A percentile compares a stretch with the other conserved stretches of the same genome.
These are phyloP conservation scores for Xenotilapia caudafasciata DNA, from an alignment of 2,113 vertebrate genomes.

Conservation along the genomic window DNA sequence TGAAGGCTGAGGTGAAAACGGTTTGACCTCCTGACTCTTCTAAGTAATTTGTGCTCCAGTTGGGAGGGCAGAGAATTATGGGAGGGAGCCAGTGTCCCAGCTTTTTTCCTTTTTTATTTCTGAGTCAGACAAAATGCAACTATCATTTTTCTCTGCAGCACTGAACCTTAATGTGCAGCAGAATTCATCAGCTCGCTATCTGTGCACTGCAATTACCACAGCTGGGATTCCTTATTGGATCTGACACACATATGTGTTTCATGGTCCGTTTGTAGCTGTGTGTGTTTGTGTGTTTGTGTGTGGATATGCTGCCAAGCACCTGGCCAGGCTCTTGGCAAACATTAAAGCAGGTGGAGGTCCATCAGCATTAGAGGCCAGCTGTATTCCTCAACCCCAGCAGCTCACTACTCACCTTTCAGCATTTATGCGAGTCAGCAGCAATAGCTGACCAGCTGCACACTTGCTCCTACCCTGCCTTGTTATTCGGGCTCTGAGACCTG, in stretches of 20 bases:
- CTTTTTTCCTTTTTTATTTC: neutral
- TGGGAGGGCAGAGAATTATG: neutral
- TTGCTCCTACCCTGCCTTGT: slow-evolving; percentile 11
- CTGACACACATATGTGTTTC: slow-evolving; percentile 26
- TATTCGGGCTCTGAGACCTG: neutral
- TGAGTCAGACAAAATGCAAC: neutral
- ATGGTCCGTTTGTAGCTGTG: neutral
- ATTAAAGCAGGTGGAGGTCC: slow-evolving; percentile 45
- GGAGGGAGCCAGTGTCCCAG: neutral
- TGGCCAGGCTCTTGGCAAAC: slow-evolving; percentile 35
- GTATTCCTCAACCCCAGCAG: slow-evolving; percentile 48
- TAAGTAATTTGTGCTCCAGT: neutral
- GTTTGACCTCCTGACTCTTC: neutral
- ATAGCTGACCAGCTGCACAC: slow-evolving; percentile 38
- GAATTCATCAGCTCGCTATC: slow-evolving; percentile 9
- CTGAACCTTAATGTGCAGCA: slow-evolving; percentile 1
- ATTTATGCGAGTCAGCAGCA: slow-evolving; percentile 60
- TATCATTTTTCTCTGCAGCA: slow-evolving; percentile 7
- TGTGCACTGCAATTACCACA: slow-evolving; percentile 28
- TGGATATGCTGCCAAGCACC: slow-evolving; percentile 26
- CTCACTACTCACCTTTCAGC: slow-evolving; percentile 36
- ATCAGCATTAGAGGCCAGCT: slow-evolving; percentile 55
- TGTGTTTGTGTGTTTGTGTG: neutral
- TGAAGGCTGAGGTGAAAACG: neutral
- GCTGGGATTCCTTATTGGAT: slow-evolving; percentile 29